A percentile compares a stretch with the other conserved stretches of the same genome.
These are phyloP conservation scores for Neolamprologus brichardi DNA, from an alignment of 2,113 vertebrate species.

Conservation along the genomic window DNA sequence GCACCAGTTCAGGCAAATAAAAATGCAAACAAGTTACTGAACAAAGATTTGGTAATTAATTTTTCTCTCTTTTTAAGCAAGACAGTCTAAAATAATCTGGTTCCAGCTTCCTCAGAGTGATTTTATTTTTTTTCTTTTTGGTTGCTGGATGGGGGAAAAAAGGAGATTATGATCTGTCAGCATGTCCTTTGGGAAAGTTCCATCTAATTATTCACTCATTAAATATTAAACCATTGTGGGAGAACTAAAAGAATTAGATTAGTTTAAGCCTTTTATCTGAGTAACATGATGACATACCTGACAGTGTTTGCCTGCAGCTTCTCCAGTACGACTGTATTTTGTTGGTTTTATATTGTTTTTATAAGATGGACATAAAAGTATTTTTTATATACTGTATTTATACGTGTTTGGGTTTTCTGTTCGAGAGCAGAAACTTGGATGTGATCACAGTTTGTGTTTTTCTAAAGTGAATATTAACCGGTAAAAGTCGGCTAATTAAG, in stretches of 20 bases:
- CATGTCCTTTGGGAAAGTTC: background rate
- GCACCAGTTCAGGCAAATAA: background rate
- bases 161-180: background rate
- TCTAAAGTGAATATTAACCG: background rate
- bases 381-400: background rate
- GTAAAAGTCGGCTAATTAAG: background rate
- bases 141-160: background rate
- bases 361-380: background rate
- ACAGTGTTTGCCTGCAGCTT: background rate
- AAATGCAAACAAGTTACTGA: background rate
- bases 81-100: background rate
- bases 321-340: background rate
- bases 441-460: background rate
- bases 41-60: background rate
- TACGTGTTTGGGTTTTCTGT: background rate
- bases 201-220: background rate
- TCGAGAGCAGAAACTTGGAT: background rate
- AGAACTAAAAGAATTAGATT: background rate
- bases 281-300: background rate
- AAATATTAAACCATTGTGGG: background rate
- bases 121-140: background rate
- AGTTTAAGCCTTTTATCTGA: background rate
- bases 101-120: background rate
- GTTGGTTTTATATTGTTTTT: background rate
- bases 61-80: background rate